phyloP scores from a whole-genome alignment of 2,113 vertebrate genomes.

The Labeo catla region DNA sequence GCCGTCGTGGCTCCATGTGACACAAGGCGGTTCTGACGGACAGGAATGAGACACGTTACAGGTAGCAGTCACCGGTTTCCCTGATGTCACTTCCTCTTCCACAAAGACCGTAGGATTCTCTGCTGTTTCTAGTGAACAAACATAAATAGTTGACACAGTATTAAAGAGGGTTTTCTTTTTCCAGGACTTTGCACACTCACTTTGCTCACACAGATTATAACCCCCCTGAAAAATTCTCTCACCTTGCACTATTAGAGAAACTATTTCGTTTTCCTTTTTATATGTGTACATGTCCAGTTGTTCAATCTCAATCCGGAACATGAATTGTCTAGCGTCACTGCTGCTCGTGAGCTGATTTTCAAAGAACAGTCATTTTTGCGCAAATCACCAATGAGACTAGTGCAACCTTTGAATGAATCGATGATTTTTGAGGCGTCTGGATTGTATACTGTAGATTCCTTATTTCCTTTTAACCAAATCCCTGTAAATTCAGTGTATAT shows the following conservation, averaged over 20 bases:
- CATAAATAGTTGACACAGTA: background rate
- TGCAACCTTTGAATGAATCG: conserved; percentile 52
- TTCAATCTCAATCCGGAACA: conserved; percentile 70
- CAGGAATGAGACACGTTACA: conserved; percentile 72
- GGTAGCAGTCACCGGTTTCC: conserved; percentile 37
- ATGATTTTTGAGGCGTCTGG: conserved; percentile 31
- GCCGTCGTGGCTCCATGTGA: conserved; percentile 71
- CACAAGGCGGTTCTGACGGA: conserved; percentile 61
- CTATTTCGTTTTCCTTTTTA: accelerated
- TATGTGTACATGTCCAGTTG: conserved; percentile 56
- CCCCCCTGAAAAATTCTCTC: too few relatives aligned
- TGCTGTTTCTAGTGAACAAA: conserved; percentile 53
- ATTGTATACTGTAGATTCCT: conserved; percentile 49
- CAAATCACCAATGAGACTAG: conserved; percentile 64
- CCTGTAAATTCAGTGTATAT: conserved; percentile 50
- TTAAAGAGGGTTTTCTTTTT: too few relatives aligned
- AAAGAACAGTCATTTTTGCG: conserved; percentile 66
- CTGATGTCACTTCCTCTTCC: conserved; percentile 41
- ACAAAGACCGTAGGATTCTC: conserved; percentile 45
- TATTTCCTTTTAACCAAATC: conserved; percentile 51
- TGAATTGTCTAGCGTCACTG: conserved; percentile 62
- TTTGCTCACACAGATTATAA: too few relatives aligned
- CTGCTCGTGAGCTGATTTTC: conserved; percentile 58
- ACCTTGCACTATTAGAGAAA: conserved; percentile 67
- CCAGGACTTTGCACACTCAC: too few relatives aligned